phyloP scores from a whole-genome alignment of 2,113 vertebrate species.

The Hoplias malabaricus region DNA sequence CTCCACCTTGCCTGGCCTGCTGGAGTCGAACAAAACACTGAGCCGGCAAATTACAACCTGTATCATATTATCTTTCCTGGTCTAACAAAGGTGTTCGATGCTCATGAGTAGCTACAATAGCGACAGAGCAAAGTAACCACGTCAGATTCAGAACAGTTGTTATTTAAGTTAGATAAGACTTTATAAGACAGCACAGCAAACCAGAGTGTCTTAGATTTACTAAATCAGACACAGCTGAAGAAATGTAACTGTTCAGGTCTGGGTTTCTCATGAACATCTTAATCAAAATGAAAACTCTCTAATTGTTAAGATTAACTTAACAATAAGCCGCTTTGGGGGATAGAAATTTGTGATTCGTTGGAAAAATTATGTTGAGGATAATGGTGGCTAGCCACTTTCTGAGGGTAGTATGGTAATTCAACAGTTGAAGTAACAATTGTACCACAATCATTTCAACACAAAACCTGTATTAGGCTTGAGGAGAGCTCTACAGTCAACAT shows the following conservation, averaged over 20 bases:
- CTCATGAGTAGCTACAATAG: not conserved
- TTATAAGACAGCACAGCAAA: not conserved
- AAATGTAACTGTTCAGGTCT: not conserved
- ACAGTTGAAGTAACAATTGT: no score
- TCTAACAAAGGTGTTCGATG: not conserved
- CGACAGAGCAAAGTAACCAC: not conserved
- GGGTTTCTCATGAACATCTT: no score
- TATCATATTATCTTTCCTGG: not conserved
- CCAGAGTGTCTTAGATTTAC: not conserved
- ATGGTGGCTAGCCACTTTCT: no score
- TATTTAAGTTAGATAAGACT: not conserved
- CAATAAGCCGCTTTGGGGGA: no score
- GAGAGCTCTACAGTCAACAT: no score
- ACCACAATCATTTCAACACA: no score
- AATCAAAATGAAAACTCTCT: no score
- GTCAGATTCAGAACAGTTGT: not conserved
- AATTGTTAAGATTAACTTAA: no score
- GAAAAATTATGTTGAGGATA: no score
- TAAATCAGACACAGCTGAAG: not conserved
- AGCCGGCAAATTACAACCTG: not conserved
- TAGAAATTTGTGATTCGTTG: no score
- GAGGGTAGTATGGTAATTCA: no score
- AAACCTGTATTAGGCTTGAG: no score
- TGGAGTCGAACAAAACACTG: conserved; percentile 12
- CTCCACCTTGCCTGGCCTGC: not conserved